phyloP scores from a whole-genome alignment of 1,140 invertebrate genomes.

The Drosophila busckii region DNA sequence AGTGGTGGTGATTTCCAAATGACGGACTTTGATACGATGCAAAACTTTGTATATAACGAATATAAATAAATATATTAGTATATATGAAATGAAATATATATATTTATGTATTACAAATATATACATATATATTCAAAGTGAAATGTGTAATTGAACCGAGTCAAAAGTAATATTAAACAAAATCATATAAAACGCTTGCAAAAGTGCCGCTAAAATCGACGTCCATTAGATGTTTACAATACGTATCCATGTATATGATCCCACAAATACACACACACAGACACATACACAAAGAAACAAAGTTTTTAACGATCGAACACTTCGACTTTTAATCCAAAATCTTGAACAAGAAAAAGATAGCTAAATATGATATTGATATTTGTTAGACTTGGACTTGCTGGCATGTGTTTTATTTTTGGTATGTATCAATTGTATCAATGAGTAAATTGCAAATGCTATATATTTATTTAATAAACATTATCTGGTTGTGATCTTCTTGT shows the following conservation, averaged over 20 bases:
- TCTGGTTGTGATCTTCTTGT: slow-evolving; percentile 38
- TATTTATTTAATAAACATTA: slow-evolving; percentile 5
- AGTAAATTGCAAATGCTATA: slow-evolving; percentile 5
- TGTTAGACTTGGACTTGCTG: slow-evolving; percentile 51
- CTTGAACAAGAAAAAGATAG: slow-evolving; percentile 25
- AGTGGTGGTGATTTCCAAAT: slow-evolving; percentile 68
- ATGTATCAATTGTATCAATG: too few relatives aligned
- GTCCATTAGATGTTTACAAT: slow-evolving; percentile 38
- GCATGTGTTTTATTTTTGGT: slow-evolving; percentile 64
- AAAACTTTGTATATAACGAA: slow-evolving; percentile 66
- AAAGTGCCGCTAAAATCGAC: slow-evolving; percentile 40
- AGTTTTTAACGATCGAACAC: slow-evolving; percentile 27
- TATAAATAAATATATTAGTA: slow-evolving; percentile 52
- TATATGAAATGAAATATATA: slow-evolving; percentile 14
- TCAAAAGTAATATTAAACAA: slow-evolving; percentile 22
- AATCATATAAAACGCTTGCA: slow-evolving; percentile 36
- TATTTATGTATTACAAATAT: slow-evolving; percentile 27
- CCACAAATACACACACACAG: too few relatives aligned
- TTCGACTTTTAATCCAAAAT: slow-evolving; percentile 29
- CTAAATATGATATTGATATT: slow-evolving; percentile 41
- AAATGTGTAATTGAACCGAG: slow-evolving; percentile 11
- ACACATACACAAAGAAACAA: too few relatives aligned
- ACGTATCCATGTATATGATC: neutral
- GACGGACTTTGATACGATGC: slow-evolving; percentile 68
- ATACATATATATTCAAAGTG: slow-evolving; percentile 28